These are phyloP conservation scores for Cryptoblepharus egeriae DNA, from an alignment of 2,797 vertebrate species.

Conservation along the genomic window DNA sequence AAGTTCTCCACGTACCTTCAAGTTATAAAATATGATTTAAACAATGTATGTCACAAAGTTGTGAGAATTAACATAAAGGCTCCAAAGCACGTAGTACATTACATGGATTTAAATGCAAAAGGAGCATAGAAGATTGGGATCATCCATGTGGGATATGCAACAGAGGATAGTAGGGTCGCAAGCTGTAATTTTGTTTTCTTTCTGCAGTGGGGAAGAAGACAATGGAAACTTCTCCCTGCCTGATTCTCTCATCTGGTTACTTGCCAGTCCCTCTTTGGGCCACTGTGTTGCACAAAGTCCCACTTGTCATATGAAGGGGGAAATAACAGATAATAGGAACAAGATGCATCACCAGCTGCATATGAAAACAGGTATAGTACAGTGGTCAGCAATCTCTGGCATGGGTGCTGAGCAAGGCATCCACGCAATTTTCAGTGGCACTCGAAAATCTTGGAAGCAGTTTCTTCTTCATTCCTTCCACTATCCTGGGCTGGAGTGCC, in stretches of 20 bases:
- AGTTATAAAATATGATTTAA: not conserved
- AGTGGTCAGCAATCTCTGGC: no score
- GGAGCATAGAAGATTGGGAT: no score
- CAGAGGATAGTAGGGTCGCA: not conserved
- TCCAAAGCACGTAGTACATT: not conserved
- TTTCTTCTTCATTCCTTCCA: no score
- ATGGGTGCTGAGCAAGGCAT: no score
- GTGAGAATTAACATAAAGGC: not conserved
- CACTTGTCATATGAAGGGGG: no score
- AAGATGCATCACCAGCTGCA: not conserved
- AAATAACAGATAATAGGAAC: not conserved
- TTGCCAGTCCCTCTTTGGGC: no score
- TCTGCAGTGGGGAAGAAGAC: not conserved
- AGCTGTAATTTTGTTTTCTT: not conserved
- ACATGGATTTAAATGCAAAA: no score
- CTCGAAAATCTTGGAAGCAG: no score
- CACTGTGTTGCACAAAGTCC: not conserved
- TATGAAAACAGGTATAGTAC: not conserved
- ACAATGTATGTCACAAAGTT: not conserved
- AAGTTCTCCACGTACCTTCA: not conserved
- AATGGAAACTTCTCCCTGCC: not conserved
- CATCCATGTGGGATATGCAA: not conserved
- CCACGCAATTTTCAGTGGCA: no score
- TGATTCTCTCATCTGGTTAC: not conserved
- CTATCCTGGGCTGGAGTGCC: no score